Evolutionary conservation across 2,888 invertebrate genomes (phyloP), one percentile per base, ranked within the genome.

Genomic region (Euclidia mi): DNA sequence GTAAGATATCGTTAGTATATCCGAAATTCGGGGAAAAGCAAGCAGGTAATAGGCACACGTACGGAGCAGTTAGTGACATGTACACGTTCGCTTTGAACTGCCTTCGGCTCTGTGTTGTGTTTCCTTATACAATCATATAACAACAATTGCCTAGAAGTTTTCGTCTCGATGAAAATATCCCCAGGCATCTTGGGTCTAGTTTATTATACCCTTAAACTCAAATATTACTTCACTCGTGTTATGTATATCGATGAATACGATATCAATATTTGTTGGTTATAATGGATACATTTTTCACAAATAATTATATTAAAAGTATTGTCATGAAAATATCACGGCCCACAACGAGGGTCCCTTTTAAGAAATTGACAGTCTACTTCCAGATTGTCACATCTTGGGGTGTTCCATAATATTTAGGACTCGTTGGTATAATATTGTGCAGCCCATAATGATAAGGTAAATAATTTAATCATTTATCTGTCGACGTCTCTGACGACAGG

Each of bases 91-190:
- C 70, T 63, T 49, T 51, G 75, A 83, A 81, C 40, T 52, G 43
- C 56, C 77, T 83, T 79, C 69, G 76, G 70, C 78, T 76, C 79
- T 76, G 76, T 78, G 64, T 71, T 81, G 72, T 74, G 58, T 72
- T 74, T 70, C 69, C 65, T 71, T 78, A 77, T 78, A 53, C 47
- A 77, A 76, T 74, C 60, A 70, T 67, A 70, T 53, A 56, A 58
- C 38, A 71, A 63, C 47, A 65, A 64, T 63, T 56, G 51, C 53
- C 58, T 48, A 3, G 46, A 73, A 71, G 61, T 72, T 76, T 61
- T 48, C 37, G 29, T 55, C 25, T 53, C 48, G 50, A 67, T 56
- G 65, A 56, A 62, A 77, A 75, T 73, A 55, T 68, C 70, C 65
- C 53, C 56, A 44, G 68, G 74, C 44, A 41, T 32, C 44, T 55